Evolutionary conservation across 2,113 vertebrate species (phyloP).

Genomic region (Eretmochelys imbricata): DNA sequence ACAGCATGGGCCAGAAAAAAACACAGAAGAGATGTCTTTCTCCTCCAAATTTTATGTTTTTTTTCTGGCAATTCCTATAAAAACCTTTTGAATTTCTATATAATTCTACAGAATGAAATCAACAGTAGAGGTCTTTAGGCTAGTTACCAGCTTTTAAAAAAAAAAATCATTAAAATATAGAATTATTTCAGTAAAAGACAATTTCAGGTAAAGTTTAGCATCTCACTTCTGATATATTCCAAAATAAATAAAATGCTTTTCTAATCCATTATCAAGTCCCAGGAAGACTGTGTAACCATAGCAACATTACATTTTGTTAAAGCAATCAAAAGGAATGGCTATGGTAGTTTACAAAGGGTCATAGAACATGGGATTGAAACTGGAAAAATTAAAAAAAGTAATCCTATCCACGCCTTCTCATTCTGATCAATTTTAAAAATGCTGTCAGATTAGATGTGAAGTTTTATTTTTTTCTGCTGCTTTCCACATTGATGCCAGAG

Average conservation of each 20-base stretch:
- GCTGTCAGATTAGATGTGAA: background rate
- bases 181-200: background rate
- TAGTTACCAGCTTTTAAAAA: background rate
- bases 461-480: background rate
- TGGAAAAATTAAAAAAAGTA: background rate
- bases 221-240: background rate
- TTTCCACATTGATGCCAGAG: background rate
- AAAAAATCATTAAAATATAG: background rate
- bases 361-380: background rate
- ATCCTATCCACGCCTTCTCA: background rate
- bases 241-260: slow-evolving; percentile 1
- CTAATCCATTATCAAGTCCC: background rate
- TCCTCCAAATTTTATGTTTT: background rate
- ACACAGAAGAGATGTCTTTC: rapidly evolving
- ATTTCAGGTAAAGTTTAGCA: background rate
- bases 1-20: background rate
- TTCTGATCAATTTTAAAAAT: background rate
- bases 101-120: background rate
- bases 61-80: background rate
- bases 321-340: slow-evolving; percentile 12
- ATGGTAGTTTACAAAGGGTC: background rate
- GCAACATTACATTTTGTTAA: slow-evolving; percentile 15
- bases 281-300: background rate
- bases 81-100: background rate
- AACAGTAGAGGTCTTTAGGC: background rate